Conservation (phyloP, 2,113 vertebrate genomes). For the Climacteris rufus region DNA sequence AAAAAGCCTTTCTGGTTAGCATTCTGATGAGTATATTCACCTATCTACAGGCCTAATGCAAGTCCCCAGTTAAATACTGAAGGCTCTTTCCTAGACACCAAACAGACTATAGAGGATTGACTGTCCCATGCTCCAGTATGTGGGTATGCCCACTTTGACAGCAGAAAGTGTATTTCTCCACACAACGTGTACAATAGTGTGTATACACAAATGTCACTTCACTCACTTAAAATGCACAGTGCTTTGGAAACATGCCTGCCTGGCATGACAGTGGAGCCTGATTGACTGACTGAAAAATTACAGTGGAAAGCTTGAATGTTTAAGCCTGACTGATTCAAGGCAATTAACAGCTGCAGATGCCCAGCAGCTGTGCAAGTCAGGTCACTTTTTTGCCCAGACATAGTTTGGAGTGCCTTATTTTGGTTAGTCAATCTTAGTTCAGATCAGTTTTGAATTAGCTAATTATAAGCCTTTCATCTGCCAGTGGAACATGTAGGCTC, state of each 20-base stretch:
- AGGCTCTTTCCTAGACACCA: not conserved
- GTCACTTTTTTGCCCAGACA: not conserved
- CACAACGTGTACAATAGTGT: fast-evolving
- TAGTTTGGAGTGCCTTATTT: not conserved
- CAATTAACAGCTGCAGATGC: not conserved
- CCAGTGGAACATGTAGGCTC: not conserved
- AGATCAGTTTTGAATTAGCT: not conserved
- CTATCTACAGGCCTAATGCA: not conserved
- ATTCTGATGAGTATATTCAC: not conserved
- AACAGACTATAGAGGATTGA: not conserved
- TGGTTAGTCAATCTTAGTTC: not conserved
- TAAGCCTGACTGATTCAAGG: not conserved
- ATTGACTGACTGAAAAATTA: not conserved
- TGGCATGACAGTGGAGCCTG: not conserved
- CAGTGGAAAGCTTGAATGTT: not conserved
- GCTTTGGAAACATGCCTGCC: not conserved
- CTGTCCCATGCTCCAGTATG: fast-evolving
- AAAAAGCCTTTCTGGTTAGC: not conserved
- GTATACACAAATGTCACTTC: not conserved
- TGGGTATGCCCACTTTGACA: not conserved
- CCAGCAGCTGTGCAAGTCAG: not conserved
- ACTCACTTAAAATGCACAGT: not conserved
- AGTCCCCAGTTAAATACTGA: not conserved
- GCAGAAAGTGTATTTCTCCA: not conserved
- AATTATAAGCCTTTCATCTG: not conserved